phyloP scores from a whole-genome alignment of 2,888 invertebrate species.

The Anticlea derivata region DNA sequence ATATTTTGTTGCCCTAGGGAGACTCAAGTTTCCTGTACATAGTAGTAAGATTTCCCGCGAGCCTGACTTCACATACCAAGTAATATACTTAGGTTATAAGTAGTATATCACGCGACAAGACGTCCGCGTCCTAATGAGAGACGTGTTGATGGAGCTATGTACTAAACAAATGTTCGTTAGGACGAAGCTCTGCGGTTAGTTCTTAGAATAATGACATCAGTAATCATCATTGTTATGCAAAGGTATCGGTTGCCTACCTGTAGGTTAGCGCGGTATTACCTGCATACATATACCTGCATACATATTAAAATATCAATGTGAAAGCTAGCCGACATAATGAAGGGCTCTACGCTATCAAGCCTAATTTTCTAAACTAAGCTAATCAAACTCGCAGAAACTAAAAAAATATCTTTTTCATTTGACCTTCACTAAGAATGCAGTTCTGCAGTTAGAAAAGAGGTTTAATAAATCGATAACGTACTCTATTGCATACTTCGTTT shows the following conservation, averaged over 20 bases:
- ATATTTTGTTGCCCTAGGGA: conserved; percentile 38
- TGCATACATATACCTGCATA: not conserved
- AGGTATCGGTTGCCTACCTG: not conserved
- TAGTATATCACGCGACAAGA: conserved; percentile 17
- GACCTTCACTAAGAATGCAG: too few relatives aligned
- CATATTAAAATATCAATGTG: too few relatives aligned
- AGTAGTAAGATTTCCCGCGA: conserved; percentile 29
- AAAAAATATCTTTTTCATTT: too few relatives aligned
- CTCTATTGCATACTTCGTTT: too few relatives aligned
- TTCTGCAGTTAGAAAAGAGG: too few relatives aligned
- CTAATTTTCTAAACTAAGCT: too few relatives aligned
- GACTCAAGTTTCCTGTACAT: conserved; percentile 42
- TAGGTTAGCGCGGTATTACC: not conserved
- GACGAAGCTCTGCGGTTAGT: not conserved
- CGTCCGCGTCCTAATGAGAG: conserved; percentile 12
- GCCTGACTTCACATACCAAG: conserved; percentile 21
- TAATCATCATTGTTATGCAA: conserved; percentile 5
- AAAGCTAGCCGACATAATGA: too few relatives aligned
- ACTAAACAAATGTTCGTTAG: conserved; percentile 9
- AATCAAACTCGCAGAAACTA: too few relatives aligned
- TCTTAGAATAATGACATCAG: conserved; percentile 21
- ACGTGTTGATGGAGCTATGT: conserved; percentile 7
- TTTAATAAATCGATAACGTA: too few relatives aligned
- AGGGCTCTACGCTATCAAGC: too few relatives aligned
- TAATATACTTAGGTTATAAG: not conserved